Base-by-base conservation (phyloP, 2,797 vertebrate genomes). In the Enteromius trimaculatus region DNA sequence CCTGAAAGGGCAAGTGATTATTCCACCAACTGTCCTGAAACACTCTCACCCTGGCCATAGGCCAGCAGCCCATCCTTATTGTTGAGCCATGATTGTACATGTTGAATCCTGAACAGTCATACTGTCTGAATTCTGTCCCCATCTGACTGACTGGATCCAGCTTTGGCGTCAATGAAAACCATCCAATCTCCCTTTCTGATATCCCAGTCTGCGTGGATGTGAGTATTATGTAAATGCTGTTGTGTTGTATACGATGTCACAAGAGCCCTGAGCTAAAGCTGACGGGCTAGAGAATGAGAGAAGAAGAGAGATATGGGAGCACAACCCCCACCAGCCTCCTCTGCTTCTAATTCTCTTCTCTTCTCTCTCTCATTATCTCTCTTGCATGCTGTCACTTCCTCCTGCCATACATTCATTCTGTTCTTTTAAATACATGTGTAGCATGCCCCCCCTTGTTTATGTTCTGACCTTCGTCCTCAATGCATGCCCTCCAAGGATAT, bases 311-410 rank as follows among this genome's bases (percentile, higher is more conserved):
- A 69, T 70, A 71, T 55, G 47, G 1, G n/a, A 77, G 60, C 82
- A 75, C 26, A 80, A 60, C 47, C 75, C 60, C 51, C 69, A 47
- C 37, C 62, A 68, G 53, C 74, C 37, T 31, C 60, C 42, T 58
- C 83, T 62, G 10, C 64, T 53, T 79, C 77, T 85, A 86, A 86
- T 85, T 79, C 62, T 62, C 37, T 75, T 70, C 53, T 17, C 62
- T 37, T 74, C n/a, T n/a, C n/a, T n/a, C n/a, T n/a, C n/a, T n/a
- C n/a, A n/a, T n/a, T n/a, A n/a, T n/a, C n/a, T n/a, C n/a, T n/a
- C n/a, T 47, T 42, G 26, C 49, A 64, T 65, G 58, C 76, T 51
- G 49, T 34, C 44, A 71, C n/a, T 60, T 17, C 21, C 13, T 23
- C n/a, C 42, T 55, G 39, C 47, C 21, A 31, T 81, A 71, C 34